phyloP scores from a whole-genome alignment of 2,113 vertebrate genomes.

The Tragelaphus buxtoni region DNA sequence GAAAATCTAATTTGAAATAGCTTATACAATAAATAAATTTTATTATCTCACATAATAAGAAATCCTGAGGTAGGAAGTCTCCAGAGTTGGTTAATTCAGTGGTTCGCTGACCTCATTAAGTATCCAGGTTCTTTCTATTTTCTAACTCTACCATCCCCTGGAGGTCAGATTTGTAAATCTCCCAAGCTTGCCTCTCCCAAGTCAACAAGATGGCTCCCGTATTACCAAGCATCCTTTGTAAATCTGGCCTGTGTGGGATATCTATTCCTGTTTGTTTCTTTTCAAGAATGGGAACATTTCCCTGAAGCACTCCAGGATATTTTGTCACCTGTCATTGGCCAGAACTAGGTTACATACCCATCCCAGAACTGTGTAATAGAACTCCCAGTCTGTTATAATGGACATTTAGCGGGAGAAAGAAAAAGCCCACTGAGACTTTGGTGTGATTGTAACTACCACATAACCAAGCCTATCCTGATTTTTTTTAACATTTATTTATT shows the following conservation, averaged over 20 bases:
- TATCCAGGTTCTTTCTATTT: not conserved
- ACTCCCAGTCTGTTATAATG: not conserved
- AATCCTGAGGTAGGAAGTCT: not conserved
- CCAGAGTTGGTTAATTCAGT: not conserved
- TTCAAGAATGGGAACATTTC: not conserved
- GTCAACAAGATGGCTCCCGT: not conserved
- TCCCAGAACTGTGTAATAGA: not conserved
- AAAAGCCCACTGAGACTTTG: not conserved
- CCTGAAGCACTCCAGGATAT: not conserved
- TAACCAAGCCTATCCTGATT: not conserved
- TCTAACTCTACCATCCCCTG: not conserved
- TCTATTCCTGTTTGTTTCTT: not conserved
- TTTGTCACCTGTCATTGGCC: not conserved
- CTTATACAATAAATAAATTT: not conserved
- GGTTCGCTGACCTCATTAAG: not conserved
- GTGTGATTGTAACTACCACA: not conserved
- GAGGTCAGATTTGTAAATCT: not conserved
- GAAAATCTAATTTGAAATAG: conserved; percentile 8
- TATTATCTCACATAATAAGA: conserved; percentile 1
- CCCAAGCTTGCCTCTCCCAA: not conserved
- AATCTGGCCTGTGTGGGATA: not conserved
- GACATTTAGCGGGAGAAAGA: not conserved
- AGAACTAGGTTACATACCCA: not conserved
- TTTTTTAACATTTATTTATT: not conserved
- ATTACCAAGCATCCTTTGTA: not conserved